These are phyloP conservation scores for Selene dorsalis DNA, from an alignment of 2,797 vertebrate species.

Conservation along the genomic window DNA sequence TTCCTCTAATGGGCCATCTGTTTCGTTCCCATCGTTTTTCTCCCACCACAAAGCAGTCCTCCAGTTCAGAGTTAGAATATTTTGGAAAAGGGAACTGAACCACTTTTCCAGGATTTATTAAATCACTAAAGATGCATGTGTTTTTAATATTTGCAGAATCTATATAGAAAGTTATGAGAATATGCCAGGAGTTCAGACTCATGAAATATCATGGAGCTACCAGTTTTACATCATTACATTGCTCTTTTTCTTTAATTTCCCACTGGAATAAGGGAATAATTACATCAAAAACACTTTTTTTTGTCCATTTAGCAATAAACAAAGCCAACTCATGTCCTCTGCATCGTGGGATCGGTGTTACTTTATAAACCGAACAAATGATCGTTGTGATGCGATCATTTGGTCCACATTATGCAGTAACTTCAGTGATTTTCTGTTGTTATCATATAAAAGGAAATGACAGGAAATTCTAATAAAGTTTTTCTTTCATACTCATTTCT, in stretches of 20 bases:
- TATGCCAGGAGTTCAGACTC: background rate
- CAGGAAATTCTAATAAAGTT: background rate
- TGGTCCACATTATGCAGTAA: background rate
- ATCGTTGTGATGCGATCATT: background rate
- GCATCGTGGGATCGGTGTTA: background rate
- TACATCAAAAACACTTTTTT: background rate
- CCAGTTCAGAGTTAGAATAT: background rate
- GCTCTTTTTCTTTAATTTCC: background rate
- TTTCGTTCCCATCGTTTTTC: slow-evolving; percentile 43
- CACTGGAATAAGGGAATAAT: background rate
- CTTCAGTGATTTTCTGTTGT: background rate
- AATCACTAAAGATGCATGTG: background rate
- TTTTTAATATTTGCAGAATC: background rate
- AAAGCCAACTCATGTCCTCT: background rate
- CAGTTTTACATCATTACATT: background rate
- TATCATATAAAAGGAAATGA: background rate
- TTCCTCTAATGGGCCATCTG: slow-evolving; percentile 80
- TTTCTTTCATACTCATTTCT: background rate
- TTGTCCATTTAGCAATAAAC: background rate
- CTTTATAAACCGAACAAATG: too few species aligned
- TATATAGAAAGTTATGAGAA: background rate
- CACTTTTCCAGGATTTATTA: background rate
- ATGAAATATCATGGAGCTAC: background rate
- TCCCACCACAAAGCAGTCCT: slow-evolving; percentile 2
- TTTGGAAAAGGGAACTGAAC: background rate